Conservation (phyloP, 2,113 vertebrate species). For the Tachysurus vachellii region DNA sequence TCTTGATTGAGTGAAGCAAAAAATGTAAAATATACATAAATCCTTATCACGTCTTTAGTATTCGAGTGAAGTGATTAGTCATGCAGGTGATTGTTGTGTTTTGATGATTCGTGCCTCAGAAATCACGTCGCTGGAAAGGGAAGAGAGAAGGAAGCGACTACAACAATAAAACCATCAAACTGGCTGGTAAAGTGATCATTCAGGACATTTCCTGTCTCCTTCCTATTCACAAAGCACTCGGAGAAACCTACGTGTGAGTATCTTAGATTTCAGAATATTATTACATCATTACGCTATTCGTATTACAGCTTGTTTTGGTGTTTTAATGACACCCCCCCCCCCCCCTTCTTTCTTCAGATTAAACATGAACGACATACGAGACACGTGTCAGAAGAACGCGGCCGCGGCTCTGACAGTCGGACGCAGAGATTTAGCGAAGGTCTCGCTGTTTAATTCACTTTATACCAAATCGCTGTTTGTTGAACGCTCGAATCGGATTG, state of each 20-base stretch:
- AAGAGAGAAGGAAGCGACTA: slow-evolving; percentile 87
- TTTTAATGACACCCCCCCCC: neutral
- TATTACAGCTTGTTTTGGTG: too few species aligned
- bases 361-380: slow-evolving; percentile 90
- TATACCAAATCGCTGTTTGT: neutral
- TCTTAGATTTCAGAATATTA: neutral
- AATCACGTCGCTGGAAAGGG: slow-evolving; percentile 93
- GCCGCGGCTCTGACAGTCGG: slow-evolving; percentile 84
- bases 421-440: slow-evolving; percentile 93
- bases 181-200: slow-evolving; percentile 95
- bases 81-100: neutral
- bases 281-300: neutral
- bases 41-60: too few species aligned
- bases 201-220: slow-evolving; percentile 94
- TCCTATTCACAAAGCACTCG: slow-evolving; percentile 89
- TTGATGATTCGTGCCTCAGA: slow-evolving; percentile 73
- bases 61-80: neutral
- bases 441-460: slow-evolving; percentile 50
- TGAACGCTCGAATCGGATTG: neutral
- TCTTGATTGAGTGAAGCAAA: neutral
- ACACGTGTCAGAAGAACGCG: slow-evolving; percentile 94
- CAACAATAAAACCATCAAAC: slow-evolving; percentile 85
- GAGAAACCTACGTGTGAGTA: slow-evolving; percentile 90
- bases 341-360: slow-evolving; percentile 71
- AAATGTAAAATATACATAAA: neutral